A percentile compares a stretch with the other conserved stretches of the same genome.
Evolutionary conservation across 1,140 invertebrate species (phyloP).

Genomic region (Zaprionus kolodkinae): DNA sequence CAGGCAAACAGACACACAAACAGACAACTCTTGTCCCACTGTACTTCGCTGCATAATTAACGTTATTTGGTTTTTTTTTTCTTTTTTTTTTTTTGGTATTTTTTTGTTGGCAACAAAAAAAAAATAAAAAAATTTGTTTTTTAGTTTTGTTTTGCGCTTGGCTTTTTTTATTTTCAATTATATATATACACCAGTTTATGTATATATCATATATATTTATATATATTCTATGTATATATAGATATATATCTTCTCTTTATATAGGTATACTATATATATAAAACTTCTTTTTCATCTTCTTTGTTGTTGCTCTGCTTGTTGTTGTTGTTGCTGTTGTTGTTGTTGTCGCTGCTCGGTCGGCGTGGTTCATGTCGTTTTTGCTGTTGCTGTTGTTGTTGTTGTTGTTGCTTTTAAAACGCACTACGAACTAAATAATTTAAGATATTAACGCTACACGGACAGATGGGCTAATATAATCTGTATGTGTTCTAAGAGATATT

Average conservation of each 20-base stretch:
- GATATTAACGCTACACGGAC: slow-evolving; percentile 73
- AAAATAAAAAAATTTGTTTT: slow-evolving; percentile 69
- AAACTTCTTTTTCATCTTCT: slow-evolving; percentile 8
- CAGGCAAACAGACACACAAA: slow-evolving; percentile 46
- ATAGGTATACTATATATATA: slow-evolving; percentile 25
- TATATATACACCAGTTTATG: slow-evolving; percentile 41
- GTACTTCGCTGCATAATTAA: background rate
- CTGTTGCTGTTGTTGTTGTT: slow-evolving; percentile 34
- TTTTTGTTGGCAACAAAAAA: slow-evolving; percentile 68
- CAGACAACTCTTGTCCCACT: slow-evolving; percentile 47
- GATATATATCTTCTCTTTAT: slow-evolving; percentile 24
- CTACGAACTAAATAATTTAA: slow-evolving; percentile 81
- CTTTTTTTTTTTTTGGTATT: slow-evolving; percentile 49
- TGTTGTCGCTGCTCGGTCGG: slow-evolving; percentile 30
- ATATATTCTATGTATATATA: slow-evolving; percentile 27
- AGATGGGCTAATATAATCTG: slow-evolving; percentile 62
- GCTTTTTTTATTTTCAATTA: slow-evolving; percentile 64
- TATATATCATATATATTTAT: slow-evolving; percentile 27
- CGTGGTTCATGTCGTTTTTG: slow-evolving; percentile 31
- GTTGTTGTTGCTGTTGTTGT: slow-evolving; percentile 15
- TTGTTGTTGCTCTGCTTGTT: slow-evolving; percentile 8
- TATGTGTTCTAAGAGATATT: slow-evolving; percentile 52
- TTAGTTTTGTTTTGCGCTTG: slow-evolving; percentile 66
- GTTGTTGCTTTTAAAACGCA: slow-evolving; percentile 61
- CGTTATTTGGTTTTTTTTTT: slow-evolving; percentile 19